phyloP scores from a whole-genome alignment of 2,113 vertebrate species.

The Cettia cetti region DNA sequence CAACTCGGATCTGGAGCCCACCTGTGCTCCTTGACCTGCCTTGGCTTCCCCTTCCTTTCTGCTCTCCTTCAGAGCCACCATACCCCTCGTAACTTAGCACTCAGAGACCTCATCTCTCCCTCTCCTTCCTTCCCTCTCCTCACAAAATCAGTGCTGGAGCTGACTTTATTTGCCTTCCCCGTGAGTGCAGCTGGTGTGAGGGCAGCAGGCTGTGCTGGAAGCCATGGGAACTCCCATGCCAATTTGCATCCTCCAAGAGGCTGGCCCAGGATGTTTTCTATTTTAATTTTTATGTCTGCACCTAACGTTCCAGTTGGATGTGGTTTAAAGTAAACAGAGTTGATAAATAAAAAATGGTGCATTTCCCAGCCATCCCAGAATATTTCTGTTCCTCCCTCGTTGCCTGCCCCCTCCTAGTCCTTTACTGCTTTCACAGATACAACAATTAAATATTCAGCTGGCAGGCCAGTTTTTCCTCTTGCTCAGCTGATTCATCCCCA shows the following conservation, averaged over 20 bases:
- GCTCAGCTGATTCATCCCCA: neutral
- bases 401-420: neutral
- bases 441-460: neutral
- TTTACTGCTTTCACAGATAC: neutral
- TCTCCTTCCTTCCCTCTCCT: neutral
- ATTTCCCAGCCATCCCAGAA: neutral
- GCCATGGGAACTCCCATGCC: neutral
- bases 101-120: neutral
- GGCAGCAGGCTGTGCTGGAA: neutral
- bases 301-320: constrained; percentile 35
- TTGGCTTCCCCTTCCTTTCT: neutral
- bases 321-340: constrained; percentile 51
- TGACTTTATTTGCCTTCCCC: neutral
- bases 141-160: neutral
- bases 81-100: neutral
- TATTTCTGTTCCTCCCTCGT: constrained; percentile 1
- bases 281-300: constrained; percentile 51
- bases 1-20: constrained; percentile 5
- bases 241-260: constrained; percentile 18
- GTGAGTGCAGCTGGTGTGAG: neutral
- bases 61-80: neutral
- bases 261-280: constrained; percentile 48
- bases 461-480: neutral
- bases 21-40: constrained; percentile 35
- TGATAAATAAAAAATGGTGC: constrained; percentile 14